Conservation (phyloP, 2,113 vertebrate genomes). For the Lagopus muta region DNA sequence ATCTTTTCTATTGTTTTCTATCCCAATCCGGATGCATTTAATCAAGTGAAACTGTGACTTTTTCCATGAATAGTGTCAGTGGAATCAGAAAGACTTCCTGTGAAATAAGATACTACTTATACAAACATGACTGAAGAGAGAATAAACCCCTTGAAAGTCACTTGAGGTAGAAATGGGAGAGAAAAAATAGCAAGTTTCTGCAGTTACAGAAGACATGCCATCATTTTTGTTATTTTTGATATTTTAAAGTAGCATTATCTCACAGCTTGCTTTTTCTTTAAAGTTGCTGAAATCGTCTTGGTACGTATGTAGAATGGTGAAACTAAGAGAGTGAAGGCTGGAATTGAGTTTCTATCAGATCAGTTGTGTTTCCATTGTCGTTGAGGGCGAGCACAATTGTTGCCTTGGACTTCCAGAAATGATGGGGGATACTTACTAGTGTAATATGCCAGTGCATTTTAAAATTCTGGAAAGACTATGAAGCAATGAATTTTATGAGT, state of each 20-base stretch:
- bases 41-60: background rate
- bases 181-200: background rate
- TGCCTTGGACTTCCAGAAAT: background rate
- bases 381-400: background rate
- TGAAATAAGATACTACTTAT: background rate
- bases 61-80: background rate
- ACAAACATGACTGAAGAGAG: background rate
- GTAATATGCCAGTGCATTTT: background rate
- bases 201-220: background rate
- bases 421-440: background rate
- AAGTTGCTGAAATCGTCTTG: background rate
- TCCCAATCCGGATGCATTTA: background rate
- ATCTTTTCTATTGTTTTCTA: background rate
- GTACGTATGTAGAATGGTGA: background rate
- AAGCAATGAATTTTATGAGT: background rate
- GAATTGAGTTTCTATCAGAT: background rate
- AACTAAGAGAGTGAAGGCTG: background rate
- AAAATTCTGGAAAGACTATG: background rate
- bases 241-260: background rate
- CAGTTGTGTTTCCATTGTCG: background rate
- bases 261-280: background rate
- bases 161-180: background rate
- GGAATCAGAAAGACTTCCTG: background rate
- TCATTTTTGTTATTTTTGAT: background rate
- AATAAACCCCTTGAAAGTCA: background rate